These are phyloP conservation scores for Proales similis DNA, from an alignment of 1,140 invertebrate species.

Conservation along the genomic window DNA sequence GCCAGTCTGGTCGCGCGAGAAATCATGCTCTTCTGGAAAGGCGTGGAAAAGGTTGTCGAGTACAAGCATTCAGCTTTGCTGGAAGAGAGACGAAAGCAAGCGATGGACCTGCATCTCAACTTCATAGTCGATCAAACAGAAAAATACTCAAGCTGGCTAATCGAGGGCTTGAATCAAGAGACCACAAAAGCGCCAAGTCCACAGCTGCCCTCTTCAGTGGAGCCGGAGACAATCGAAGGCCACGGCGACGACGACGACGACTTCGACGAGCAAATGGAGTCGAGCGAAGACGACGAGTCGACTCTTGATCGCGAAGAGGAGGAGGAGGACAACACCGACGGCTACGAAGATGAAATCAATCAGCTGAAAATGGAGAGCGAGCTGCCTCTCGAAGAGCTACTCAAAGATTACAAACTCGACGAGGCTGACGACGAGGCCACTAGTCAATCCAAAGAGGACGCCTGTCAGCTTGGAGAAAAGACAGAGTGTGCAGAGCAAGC, in stretches of 20 bases:
- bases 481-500: constrained; percentile 43
- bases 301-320: constrained; percentile 82
- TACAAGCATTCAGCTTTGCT: constrained; percentile 83
- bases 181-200: not conserved
- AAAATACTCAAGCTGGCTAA: constrained; percentile 70
- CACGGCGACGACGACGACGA: constrained; percentile 57
- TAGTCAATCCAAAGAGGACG: constrained; percentile 45
- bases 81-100: constrained; percentile 88
- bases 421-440: constrained; percentile 22
- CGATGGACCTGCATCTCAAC: constrained; percentile 89
- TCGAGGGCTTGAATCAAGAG: constrained; percentile 48
- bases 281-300: constrained; percentile 83
- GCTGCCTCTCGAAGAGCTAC: constrained; percentile 75
- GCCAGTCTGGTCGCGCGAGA: constrained; percentile 84
- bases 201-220: constrained; percentile 35
- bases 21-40: constrained; percentile 86
- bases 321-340: constrained; percentile 58
- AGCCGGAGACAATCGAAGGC: constrained; percentile 37
- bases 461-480: constrained; percentile 49
- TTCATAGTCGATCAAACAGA: constrained; percentile 98
- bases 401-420: constrained; percentile 40
- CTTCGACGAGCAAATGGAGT: constrained; percentile 64
- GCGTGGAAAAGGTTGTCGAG: constrained; percentile 91
- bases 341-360: constrained; percentile 69
- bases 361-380: constrained; percentile 78